Evolutionary conservation across 35 echinoderm and acorn worm genomes (phyloP).

Genomic region (Chiridota heheva): DNA sequence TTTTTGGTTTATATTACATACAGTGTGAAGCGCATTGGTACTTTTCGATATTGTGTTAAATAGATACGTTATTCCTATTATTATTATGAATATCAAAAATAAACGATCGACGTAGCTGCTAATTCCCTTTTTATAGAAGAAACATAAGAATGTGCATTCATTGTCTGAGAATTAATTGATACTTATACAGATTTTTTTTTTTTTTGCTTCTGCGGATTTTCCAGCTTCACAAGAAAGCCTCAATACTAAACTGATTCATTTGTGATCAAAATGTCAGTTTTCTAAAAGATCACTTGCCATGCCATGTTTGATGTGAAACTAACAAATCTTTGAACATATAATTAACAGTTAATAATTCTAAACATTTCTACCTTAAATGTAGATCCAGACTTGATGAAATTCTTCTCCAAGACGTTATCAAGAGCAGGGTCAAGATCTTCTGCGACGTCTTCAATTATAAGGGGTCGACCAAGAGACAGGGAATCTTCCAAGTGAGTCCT

Average conservation of each 20-base stretch:
- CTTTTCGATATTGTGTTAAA: neutral
- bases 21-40: no score
- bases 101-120: neutral
- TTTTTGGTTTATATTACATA: neutral
- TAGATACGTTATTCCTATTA: neutral
- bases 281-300: no score
- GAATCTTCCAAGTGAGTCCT: slow-evolving; percentile 93
- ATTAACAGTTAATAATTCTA: neutral
- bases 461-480: slow-evolving; percentile 89
- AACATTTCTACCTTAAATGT: slow-evolving; percentile 78
- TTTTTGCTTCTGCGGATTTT: no score
- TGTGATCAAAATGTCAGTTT: no score
- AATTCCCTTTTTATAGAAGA: neutral
- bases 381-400: slow-evolving; percentile 95
- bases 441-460: slow-evolving; percentile 91
- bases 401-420: slow-evolving; percentile 98
- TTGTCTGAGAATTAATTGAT: no score
- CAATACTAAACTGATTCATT: no score
- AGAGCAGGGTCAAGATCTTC: slow-evolving; percentile 96
- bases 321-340: neutral
- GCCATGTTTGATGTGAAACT: no score
- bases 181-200: no score
- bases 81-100: neutral
- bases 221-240: no score
- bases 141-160: neutral